Evolutionary conservation across 1,140 invertebrate species (phyloP), one percentile per base, ranked within the genome.

Genomic region (Doryteuthis pealeii): DNA sequence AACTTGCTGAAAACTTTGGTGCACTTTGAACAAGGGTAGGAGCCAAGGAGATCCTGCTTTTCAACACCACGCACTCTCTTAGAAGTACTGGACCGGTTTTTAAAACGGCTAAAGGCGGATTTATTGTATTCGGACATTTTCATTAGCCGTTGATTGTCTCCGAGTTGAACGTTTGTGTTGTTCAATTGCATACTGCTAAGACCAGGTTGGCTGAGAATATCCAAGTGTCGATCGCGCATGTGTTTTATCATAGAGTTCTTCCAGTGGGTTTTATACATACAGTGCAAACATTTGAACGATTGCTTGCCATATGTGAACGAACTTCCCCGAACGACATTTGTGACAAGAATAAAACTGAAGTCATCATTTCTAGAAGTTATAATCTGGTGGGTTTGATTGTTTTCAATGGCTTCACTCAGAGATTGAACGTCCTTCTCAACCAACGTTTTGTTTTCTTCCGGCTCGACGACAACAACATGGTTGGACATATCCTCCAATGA

Each of bases 1-100:
- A 84, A 70, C 31, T 81, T 77, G 26, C 76, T 80, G 75, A 86
- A 87, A 30, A 84, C 80, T 76, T 87, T 87, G 31, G 78, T 77
- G 73, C 86, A 87, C 31, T 78, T 78, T 10, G 65, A 68, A 62
- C 86, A 87, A 1, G 73, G 72, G 74, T 79, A 86, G 33, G 78
- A 74, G 1, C 86, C 86, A 15, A 80, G 82, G 15, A 80, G 65
- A 62, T 86, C 85, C 62, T 86, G 85, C 18, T 76, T 82, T 65
- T 86, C 85, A 1, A 84, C 69, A 18, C 75, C 76, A 62, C 82
- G 70, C 1, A 71, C 65, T 45, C 74, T 66, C 18, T 75, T 74
- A 1, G 58, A 71, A 15, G 49, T 62, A n/a, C 62, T 72, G 72
- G 76, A 45, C 6, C 74, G 76, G 54, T 74, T 67, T 62, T 70